phyloP scores from a whole-genome alignment of 2,797 vertebrate genomes.

The Sandelia bainsii region DNA sequence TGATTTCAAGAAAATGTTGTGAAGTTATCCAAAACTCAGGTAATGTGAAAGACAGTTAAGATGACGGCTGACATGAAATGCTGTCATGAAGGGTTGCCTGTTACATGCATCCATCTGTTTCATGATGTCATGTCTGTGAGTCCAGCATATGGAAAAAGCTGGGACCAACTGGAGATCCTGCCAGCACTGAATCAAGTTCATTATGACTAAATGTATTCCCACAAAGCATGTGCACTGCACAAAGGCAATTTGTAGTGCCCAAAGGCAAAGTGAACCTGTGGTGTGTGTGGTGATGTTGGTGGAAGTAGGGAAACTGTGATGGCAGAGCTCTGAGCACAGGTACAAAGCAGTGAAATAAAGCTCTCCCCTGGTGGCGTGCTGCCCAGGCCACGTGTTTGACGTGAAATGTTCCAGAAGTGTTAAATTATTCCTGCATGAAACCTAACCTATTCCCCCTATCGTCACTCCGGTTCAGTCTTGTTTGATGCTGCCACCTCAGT shows the following conservation, averaged over 20 bases:
- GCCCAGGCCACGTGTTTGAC: slow-evolving; percentile 66
- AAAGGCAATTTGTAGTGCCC: slow-evolving; percentile 42
- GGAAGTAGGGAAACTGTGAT: slow-evolving; percentile 53
- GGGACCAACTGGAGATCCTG: slow-evolving; percentile 36
- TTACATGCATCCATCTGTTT: slow-evolving; percentile 47
- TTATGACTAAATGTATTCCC: slow-evolving; percentile 30
- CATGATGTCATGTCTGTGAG: slow-evolving; percentile 70
- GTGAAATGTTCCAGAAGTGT: slow-evolving; percentile 80
- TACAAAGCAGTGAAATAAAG: slow-evolving; percentile 69
- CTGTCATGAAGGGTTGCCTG: slow-evolving; percentile 33
- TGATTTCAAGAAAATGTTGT: slow-evolving; percentile 5
- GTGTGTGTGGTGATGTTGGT: slow-evolving; percentile 20
- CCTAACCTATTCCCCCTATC: slow-evolving; percentile 53
- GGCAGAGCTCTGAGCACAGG: slow-evolving; percentile 53
- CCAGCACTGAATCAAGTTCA: slow-evolving; percentile 44
- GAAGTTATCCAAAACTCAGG: slow-evolving; percentile 44
- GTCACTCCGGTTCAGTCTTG: slow-evolving; percentile 23
- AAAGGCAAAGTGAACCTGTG: slow-evolving; percentile 27
- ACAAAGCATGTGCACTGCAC: slow-evolving; percentile 20
- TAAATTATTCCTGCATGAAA: slow-evolving; percentile 76
- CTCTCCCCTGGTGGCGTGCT: slow-evolving; percentile 38
- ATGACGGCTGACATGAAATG: slow-evolving; percentile 38
- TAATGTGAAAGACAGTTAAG: slow-evolving; percentile 41
- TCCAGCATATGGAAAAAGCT: slow-evolving; percentile 42
- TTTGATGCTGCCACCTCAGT: slow-evolving; percentile 64